phyloP scores from a whole-genome alignment of 2,888 invertebrate genomes.

The Suillia variegata region DNA sequence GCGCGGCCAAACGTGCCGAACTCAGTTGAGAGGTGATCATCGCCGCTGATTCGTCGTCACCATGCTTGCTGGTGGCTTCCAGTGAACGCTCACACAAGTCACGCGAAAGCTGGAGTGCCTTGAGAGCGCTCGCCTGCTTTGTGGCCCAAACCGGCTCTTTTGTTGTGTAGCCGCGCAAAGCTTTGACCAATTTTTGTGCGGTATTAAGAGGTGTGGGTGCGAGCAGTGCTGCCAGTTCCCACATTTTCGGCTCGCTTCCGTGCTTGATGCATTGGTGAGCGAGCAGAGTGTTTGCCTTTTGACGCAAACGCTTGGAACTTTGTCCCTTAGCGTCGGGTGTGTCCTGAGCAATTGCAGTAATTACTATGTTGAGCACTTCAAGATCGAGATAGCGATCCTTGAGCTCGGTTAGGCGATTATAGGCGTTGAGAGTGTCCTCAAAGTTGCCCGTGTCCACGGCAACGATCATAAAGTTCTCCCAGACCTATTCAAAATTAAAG shows the following conservation, averaged over 20 bases:
- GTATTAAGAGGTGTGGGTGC: slow-evolving; percentile 66
- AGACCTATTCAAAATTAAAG: slow-evolving; percentile 64
- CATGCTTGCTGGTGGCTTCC: slow-evolving; percentile 63
- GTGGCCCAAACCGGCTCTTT: slow-evolving; percentile 66
- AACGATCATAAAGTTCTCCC: slow-evolving; percentile 93
- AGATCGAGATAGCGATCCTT: slow-evolving; percentile 79
- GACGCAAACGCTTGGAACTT: slow-evolving; percentile 56
- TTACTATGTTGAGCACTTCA: slow-evolving; percentile 75
- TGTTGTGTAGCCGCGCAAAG: slow-evolving; percentile 76
- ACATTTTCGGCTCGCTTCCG: slow-evolving; percentile 74
- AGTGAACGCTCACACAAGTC: slow-evolving; percentile 67
- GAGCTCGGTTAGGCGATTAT: slow-evolving; percentile 85
- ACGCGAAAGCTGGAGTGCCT: slow-evolving; percentile 68
- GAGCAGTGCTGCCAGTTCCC: slow-evolving; percentile 81
- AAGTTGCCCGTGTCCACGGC: slow-evolving; percentile 86
- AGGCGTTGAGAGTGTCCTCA: slow-evolving; percentile 82
- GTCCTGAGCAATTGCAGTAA: slow-evolving; percentile 71
- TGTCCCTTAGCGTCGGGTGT: slow-evolving; percentile 68
- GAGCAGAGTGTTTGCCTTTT: slow-evolving; percentile 52
- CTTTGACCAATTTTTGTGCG: slow-evolving; percentile 77
- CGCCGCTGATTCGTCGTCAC: slow-evolving; percentile 62
- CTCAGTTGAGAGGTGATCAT: slow-evolving; percentile 66
- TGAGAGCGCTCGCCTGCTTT: slow-evolving; percentile 66
- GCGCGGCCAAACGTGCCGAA: slow-evolving; percentile 66
- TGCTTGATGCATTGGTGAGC: slow-evolving; percentile 60